Evolutionary conservation across 2,113 vertebrate genomes (phyloP), one percentile per base, ranked within the genome.

Genomic region (Fulica atra): DNA sequence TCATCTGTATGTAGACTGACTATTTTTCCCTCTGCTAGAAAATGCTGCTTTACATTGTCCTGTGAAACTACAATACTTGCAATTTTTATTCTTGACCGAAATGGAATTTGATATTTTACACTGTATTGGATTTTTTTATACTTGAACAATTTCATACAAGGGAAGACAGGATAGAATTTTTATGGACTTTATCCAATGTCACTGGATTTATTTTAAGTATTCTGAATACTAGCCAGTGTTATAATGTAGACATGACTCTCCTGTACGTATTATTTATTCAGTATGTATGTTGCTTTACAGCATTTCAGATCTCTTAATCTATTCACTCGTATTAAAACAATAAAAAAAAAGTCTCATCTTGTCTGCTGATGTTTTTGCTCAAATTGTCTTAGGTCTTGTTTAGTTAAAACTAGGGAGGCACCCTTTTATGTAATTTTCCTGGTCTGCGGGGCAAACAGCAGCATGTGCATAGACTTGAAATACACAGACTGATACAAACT

Each of bases 91-190:
- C 99, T 99, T 98, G 98, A 98, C 96, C 26, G 97, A 98, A 99
- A 99, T 98, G 98, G 98, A 98, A 99, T 98, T 98, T 98, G 98
- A 98, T 99, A 98, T 99, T 99, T 99, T 99, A 99, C 99, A 99
- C 98, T 99, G 99, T 99, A 98, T 98, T 98, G 98, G 99, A 98
- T 99, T 99, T 99, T 99, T 98, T 99, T 99, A 99, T 99, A 99
- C 99, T 99, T 99, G 99, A 99, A 99, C 98, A 99, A 98, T 99
- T 99, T 99, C 99, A 98, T 99, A 99, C 99, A 99, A 99, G 99
- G 99, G 99, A 99, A 99, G 98, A 99, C 98, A 99, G 98, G 98
- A 98, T 98, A 98, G 98, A 98, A 97, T 98, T 99, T 99, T 99
- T 98, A 98, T 98, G 98, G 98, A 99, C 98, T 98, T 98, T 98